Base-by-base conservation (phyloP, 1,140 invertebrate species). In the Drosophila azteca region DNA sequence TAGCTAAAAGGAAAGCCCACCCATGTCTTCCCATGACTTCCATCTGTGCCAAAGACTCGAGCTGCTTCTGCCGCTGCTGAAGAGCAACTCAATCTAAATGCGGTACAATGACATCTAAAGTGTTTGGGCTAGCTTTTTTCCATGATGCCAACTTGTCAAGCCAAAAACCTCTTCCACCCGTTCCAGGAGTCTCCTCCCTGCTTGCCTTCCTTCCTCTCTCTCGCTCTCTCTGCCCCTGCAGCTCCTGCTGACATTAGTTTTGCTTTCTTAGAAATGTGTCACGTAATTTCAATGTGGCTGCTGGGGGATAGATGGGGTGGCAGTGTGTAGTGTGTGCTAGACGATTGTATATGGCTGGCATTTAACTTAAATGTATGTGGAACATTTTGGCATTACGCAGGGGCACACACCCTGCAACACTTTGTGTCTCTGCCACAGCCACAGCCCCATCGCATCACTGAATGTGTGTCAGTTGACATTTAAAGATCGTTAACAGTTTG, bases 31-130 rank as follows among this genome's bases (percentile, higher is more conserved):
- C 71, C 61, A 22, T 44, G 41, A 43, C 54, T 78, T 75, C 51
- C 65, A 87, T 81, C 66, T 87, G 69, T 81, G 74, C 62, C 83
- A 87, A 78, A 87, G 83, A 78, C 82, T 82, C 75, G 71, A 62
- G 66, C 26, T 41, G 29, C 65, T 53, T 31, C 61, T 35, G 20
- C 26, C 17, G 26, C 45, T 45, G 26, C 54, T 49, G 45, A 54
- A 83, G 79, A 87, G 83, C 83, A 73, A 88, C 83, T 87, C 83
- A 87, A 87, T 87, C 83, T 88, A 88, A 87, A 87, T 87, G 83
- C 83, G 83, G 83, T 87, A 87, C 83, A 87, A 87, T 87, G 83
- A 87, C 83, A 87, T 87, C 79, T 87, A 83, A 87, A 87, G 83
- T 87, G 83, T 88, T 87, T 79, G 75, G 74, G 74, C 77, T 77